phyloP scores from a whole-genome alignment of 2,888 invertebrate species.

The Molorchus minor region DNA sequence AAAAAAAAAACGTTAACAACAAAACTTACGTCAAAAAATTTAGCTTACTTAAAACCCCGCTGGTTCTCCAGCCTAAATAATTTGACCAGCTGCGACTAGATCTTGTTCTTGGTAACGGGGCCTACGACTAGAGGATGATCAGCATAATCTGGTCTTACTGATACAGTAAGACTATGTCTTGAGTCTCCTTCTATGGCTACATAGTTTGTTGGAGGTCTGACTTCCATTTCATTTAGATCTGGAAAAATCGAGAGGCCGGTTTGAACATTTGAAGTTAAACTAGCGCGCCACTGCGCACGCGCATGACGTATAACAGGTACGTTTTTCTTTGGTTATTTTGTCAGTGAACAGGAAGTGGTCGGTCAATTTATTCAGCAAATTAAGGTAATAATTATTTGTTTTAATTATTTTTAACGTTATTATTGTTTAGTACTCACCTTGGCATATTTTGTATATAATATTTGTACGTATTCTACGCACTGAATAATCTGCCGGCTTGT shows the following conservation, averaged over 20 bases:
- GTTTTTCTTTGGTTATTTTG: conserved; percentile 21
- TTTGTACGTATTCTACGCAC: conserved; percentile 67
- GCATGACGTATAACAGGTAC: conserved; percentile 5
- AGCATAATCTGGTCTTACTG: conserved; percentile 73
- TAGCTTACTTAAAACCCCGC: conserved; percentile 77
- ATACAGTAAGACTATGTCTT: conserved; percentile 67
- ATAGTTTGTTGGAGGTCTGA: conserved; percentile 68
- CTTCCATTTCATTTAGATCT: conserved; percentile 79
- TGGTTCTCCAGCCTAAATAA: conserved; percentile 70
- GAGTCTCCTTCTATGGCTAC: conserved; percentile 74
- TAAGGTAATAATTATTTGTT: neutral
- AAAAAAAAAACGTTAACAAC: conserved; percentile 49
- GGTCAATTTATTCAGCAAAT: conserved; percentile 1
- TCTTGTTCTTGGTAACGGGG: conserved; percentile 77
- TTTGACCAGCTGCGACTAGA: conserved; percentile 70
- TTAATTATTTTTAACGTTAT: neutral
- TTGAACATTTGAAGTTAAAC: conserved; percentile 1
- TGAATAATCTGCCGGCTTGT: conserved; percentile 75
- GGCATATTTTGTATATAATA: conserved; percentile 71
- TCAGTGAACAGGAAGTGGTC: neutral
- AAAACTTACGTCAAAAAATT: neutral
- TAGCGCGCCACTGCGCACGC: conserved; percentile 21
- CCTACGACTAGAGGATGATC: conserved; percentile 81
- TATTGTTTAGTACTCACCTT: conserved; percentile 66
- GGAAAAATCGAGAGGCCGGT: conserved; percentile 24